These are phyloP conservation scores for Drosophila prostipennis DNA, from an alignment of 2,888 invertebrate genomes.

Conservation along the genomic window DNA sequence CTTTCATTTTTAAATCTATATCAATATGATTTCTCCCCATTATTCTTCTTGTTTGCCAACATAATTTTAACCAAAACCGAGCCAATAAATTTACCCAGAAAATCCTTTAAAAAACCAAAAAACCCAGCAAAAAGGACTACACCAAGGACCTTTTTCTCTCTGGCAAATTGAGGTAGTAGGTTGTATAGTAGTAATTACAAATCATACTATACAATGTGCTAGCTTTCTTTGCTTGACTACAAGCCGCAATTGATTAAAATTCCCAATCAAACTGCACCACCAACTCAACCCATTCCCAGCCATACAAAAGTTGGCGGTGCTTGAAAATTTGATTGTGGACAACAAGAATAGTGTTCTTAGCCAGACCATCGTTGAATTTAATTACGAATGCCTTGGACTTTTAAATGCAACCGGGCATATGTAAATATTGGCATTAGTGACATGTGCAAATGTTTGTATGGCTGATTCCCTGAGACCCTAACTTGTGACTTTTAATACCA, in stretches of 20 bases:
- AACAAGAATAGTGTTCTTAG: constrained; percentile 19
- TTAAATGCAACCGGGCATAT: constrained; percentile 30
- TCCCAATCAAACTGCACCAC: constrained; percentile 9
- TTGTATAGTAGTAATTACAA: constrained; percentile 84
- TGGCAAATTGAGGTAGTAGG: constrained; percentile 85
- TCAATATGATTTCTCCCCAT: constrained; percentile 13
- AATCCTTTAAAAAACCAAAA: constrained; percentile 31
- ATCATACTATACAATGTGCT: constrained; percentile 84
- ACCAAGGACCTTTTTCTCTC: constrained; percentile 81
- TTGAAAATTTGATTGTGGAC: not conserved
- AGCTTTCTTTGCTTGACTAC: constrained; percentile 84
- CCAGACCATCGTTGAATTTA: constrained; percentile 5
- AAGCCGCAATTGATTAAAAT: constrained; percentile 70
- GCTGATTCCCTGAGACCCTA: constrained; percentile 85
- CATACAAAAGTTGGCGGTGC: constrained; percentile 14
- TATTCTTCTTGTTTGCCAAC: constrained; percentile 24
- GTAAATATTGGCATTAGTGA: constrained; percentile 70
- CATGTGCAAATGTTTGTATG: constrained; percentile 84
- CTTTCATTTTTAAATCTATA: not conserved
- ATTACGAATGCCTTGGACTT: constrained; percentile 11
- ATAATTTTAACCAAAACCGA: constrained; percentile 18
- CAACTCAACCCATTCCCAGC: constrained; percentile 18
- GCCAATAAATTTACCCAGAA: constrained; percentile 9
- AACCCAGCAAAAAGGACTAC: constrained; percentile 61
- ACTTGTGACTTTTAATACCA: constrained; percentile 85